Evolutionary conservation across 2,888 invertebrate genomes (phyloP).

Genomic region (Pardosa pseudoannulata): DNA sequence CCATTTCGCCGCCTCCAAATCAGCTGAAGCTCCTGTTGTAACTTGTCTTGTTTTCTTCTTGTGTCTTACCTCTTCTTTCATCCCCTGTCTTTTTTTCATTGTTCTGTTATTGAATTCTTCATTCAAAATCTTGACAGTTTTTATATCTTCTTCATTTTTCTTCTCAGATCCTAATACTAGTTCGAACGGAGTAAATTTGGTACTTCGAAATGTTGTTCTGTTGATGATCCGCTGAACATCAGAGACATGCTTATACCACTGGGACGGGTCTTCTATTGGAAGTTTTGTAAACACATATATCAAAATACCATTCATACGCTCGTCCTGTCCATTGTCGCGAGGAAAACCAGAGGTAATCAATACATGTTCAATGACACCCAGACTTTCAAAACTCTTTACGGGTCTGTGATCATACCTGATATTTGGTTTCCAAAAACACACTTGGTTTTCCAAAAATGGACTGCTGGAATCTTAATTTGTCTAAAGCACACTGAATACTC

Average conservation of each 20-base stretch:
- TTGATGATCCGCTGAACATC: not conserved
- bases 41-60: too few relatives aligned
- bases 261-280: not conserved
- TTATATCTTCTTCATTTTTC: not conserved
- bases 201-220: not conserved
- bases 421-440: not conserved
- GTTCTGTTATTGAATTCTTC: too few relatives aligned
- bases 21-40: too few relatives aligned
- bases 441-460: slow-evolving; percentile 23
- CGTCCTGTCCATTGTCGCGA: not conserved
- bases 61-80: too few relatives aligned
- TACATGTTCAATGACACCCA: slow-evolving; percentile 1
- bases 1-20: too few relatives aligned
- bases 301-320: not conserved
- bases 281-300: not conserved
- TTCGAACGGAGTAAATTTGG: not conserved
- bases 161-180: not conserved
- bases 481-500: not conserved
- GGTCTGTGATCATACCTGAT: not conserved
- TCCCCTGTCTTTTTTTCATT: too few relatives aligned
- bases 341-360: not conserved
- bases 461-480: slow-evolving; percentile 8
- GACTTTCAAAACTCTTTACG: not conserved
- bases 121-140: not conserved
- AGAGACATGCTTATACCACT: not conserved